phyloP scores from a whole-genome alignment of 1,140 invertebrate species.

The Tetramorium parvispinum region DNA sequence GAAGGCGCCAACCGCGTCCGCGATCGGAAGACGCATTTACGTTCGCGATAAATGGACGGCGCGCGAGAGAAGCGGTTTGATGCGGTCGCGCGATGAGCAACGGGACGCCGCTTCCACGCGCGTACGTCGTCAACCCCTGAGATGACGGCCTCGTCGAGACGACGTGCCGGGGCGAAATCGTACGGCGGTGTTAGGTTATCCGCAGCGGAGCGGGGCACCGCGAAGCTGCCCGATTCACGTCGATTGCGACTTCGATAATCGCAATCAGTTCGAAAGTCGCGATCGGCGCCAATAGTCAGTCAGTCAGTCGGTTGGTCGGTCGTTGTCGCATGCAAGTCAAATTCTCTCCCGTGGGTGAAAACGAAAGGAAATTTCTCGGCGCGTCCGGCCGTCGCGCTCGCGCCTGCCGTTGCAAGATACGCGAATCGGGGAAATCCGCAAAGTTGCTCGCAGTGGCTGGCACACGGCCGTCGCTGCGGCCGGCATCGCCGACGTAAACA shows the following conservation, averaged over 20 bases:
- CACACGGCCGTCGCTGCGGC: background rate
- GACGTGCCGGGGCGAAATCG: background rate
- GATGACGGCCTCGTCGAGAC: background rate
- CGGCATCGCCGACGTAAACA: slow-evolving; percentile 30
- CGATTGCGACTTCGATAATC: slow-evolving; percentile 45
- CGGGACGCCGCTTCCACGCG: background rate
- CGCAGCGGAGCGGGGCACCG: background rate
- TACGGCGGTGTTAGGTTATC: background rate
- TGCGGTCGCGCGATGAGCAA: background rate
- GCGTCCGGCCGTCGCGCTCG: background rate
- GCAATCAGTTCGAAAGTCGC: slow-evolving; percentile 37
- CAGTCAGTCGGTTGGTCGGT: background rate
- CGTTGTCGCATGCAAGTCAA: background rate
- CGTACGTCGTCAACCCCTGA: background rate
- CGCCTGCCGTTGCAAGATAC: too few relatives aligned
- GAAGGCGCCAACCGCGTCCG: background rate
- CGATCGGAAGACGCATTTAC: background rate
- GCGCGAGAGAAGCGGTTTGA: background rate
- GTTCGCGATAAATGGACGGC: background rate
- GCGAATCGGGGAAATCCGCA: background rate
- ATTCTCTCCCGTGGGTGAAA: background rate
- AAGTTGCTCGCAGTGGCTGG: background rate
- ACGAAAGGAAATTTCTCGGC: background rate
- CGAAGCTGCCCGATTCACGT: background rate
- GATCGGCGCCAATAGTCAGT: slow-evolving; percentile 15